Conservation (phyloP, 2,113 vertebrate species). For the Oenanthe melanoleuca region DNA sequence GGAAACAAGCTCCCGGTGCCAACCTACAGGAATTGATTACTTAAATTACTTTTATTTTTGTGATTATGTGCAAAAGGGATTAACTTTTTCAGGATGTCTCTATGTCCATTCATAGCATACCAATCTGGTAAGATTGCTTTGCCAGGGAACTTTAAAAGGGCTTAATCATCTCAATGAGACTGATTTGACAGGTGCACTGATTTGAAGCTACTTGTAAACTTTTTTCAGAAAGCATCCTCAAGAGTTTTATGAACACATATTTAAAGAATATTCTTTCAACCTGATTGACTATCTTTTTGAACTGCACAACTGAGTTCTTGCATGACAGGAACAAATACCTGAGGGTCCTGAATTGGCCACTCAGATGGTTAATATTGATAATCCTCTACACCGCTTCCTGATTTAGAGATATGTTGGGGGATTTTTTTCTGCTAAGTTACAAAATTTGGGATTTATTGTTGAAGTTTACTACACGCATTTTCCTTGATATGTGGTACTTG, state of each 20-base stretch:
- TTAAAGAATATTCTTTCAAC: neutral
- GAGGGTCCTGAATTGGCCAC: neutral
- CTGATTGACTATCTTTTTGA: neutral
- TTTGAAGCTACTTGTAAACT: neutral
- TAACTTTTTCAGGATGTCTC: neutral
- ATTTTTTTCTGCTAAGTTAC: neutral
- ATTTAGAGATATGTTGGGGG: fast-evolving
- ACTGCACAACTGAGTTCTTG: neutral
- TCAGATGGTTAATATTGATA: neutral
- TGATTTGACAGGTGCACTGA: neutral
- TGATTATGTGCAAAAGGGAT: neutral
- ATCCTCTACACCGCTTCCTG: neutral
- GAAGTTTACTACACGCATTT: neutral
- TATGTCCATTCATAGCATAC: neutral
- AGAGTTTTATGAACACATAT: neutral
- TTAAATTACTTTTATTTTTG: neutral
- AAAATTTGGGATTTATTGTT: neutral
- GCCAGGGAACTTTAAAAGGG: neutral
- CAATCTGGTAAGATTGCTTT: neutral
- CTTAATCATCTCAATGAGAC: neutral
- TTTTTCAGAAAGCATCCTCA: neutral
- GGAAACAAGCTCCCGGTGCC: neutral
- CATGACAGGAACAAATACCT: neutral
- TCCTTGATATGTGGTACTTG: neutral
- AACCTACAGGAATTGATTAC: neutral